Evolutionary conservation across 2,888 invertebrate species (phyloP), one percentile per base, ranked within the genome.

Genomic region (Achlya flavicornis): DNA sequence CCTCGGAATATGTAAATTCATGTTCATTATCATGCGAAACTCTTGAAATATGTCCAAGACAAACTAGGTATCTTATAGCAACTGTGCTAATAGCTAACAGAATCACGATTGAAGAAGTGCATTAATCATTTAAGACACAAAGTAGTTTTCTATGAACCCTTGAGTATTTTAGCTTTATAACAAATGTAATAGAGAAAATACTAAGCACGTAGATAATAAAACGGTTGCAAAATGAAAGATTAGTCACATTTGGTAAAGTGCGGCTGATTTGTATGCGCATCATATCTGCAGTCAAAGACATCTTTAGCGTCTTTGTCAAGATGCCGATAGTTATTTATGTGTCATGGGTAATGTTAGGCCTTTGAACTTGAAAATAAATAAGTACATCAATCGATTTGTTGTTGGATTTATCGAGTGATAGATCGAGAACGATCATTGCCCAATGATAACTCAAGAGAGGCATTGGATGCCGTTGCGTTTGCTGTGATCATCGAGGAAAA

Each of bases 251-350:
- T 71, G 70, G 75, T 73, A 65, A 75, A 75, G 68, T 71, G 66
- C 65, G 63, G 58, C 69, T 67, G 72, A 66, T 87, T 83, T 70
- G 76, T 83, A 88, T 88, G 80, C 87, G 68, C 53, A 63, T 48
- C 78, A 68, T 66, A 77, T 75, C 71, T 69, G 72, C 71, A 69
- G 73, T 80, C 83, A 79, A 82, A 81, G 80, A 75, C 78, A 77
- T 73, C 68, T 73, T 69, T 76, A 76, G 71, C 72, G 75, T 75
- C 82, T 84, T 86, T 84, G 87, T 83, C 78, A 80, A 81, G 10
- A 72, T 75, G 75, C 73, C 73, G 70, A 79, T 74, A 72, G 71
- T 75, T 75, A 83, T 82, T 85, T 83, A 81, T 84, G 81, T 87
- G 87, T 86, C 86, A 85, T 75, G 35, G 35, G 35, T 35, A 35